phyloP scores from a whole-genome alignment of 1,140 invertebrate genomes.

The Tetranychus cinnabarinus region DNA sequence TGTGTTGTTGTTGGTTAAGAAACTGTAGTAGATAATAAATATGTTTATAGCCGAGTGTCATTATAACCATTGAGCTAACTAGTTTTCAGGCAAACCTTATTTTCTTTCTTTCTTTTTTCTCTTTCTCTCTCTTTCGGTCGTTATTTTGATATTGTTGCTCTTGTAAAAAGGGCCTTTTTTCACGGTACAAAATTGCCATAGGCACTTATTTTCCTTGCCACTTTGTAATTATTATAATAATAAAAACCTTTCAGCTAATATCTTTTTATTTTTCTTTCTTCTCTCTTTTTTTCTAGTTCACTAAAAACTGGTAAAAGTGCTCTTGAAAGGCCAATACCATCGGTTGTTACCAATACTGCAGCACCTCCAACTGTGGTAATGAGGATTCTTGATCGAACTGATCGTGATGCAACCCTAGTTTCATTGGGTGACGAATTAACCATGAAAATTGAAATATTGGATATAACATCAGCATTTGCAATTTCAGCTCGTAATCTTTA shows the following conservation, averaged over 20 bases:
- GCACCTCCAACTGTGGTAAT: slow-evolving; percentile 27
- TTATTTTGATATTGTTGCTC: too few species aligned
- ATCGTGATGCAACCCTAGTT: slow-evolving; percentile 24
- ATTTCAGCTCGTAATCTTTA: slow-evolving; percentile 28
- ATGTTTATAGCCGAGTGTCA: too few species aligned
- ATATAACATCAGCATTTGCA: slow-evolving; percentile 23
- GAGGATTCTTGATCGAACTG: slow-evolving; percentile 23
- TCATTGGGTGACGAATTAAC: slow-evolving; percentile 26
- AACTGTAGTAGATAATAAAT: too few species aligned
- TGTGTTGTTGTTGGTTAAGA: too few species aligned
- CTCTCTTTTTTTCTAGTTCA: not conserved
- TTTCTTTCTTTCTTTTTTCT: too few species aligned
- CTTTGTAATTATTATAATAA: too few species aligned
- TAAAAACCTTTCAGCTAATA: not conserved
- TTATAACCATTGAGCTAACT: too few species aligned
- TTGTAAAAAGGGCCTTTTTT: too few species aligned
- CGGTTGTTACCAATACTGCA: slow-evolving; percentile 27
- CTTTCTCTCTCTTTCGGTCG: too few species aligned
- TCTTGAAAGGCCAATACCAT: slow-evolving; percentile 9
- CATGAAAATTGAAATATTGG: slow-evolving; percentile 25
- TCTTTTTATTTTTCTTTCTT: not conserved
- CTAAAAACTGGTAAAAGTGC: slow-evolving; percentile 9
- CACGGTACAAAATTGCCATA: too few species aligned
- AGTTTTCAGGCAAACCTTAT: too few species aligned
- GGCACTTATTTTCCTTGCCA: too few species aligned